These are phyloP conservation scores for Tenrec ecaudatus DNA, from an alignment of 2,113 vertebrate species.

Conservation along the genomic window DNA sequence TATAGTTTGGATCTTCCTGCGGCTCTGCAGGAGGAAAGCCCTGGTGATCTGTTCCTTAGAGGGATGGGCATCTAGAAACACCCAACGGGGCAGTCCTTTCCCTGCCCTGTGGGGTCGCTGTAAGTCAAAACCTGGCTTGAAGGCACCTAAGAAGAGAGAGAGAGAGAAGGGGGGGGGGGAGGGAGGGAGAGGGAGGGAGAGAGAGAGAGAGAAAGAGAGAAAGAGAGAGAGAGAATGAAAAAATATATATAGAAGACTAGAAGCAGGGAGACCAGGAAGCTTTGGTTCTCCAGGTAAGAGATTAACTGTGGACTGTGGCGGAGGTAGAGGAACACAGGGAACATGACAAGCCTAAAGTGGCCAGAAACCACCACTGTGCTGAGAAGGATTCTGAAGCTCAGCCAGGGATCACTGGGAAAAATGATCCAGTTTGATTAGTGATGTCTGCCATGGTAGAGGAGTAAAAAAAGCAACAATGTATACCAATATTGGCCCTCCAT, in stretches of 20 bases:
- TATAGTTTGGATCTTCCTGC: background rate
- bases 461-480: accelerated
- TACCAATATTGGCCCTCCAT: background rate
- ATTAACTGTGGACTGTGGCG: accelerated
- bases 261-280: background rate
- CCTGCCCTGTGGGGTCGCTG: background rate
- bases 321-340: background rate
- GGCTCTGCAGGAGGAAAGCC: background rate
- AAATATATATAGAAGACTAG: too few species aligned
- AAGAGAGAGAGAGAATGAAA: too few species aligned
- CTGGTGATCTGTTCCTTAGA: background rate
- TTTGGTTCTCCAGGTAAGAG: background rate
- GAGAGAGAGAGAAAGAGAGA: too few species aligned
- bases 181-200: too few species aligned
- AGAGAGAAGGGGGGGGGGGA: too few species aligned
- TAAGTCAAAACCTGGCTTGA: background rate
- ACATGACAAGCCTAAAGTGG: background rate
- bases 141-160: background rate
- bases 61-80: too few species aligned
- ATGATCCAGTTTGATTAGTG: background rate
- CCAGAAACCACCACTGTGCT: background rate
- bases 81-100: background rate
- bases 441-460: background rate
- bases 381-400: background rate
- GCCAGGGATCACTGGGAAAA: background rate